These are phyloP conservation scores for Papilio xuthus DNA, from an alignment of 1,140 invertebrate species.

Conservation along the genomic window DNA sequence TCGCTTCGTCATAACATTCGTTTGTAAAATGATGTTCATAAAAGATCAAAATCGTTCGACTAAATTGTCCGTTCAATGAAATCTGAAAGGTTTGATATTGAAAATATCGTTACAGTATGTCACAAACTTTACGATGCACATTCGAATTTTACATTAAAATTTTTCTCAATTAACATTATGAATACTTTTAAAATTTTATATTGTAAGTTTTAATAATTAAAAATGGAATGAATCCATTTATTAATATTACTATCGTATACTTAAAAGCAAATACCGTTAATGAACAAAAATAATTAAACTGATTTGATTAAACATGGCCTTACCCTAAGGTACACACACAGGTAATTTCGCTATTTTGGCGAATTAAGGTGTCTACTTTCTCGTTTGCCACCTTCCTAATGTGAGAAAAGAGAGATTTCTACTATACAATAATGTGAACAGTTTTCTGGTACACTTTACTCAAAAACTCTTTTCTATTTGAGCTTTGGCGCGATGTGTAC, in stretches of 20 bases:
- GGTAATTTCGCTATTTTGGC: too few relatives aligned
- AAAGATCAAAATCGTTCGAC: slow-evolving; percentile 15
- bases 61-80: slow-evolving; percentile 14
- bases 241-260: background rate
- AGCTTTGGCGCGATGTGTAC: too few relatives aligned
- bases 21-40: slow-evolving; percentile 18
- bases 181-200: background rate
- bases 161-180: slow-evolving; percentile 11
- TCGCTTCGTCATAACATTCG: slow-evolving; percentile 4
- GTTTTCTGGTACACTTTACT: too few relatives aligned
- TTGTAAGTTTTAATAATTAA: slow-evolving; percentile 19
- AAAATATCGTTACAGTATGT: slow-evolving; percentile 15
- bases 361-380: too few relatives aligned
- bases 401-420: too few relatives aligned
- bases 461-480: too few relatives aligned
- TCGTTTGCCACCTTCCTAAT: too few relatives aligned
- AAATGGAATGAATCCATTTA: background rate
- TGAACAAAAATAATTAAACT: background rate
- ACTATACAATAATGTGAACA: too few relatives aligned
- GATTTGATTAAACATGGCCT: background rate
- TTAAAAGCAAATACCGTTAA: background rate
- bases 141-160: slow-evolving; percentile 29
- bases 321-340: background rate
- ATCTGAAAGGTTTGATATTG: slow-evolving; percentile 32
- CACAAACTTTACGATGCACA: slow-evolving; percentile 11